These are phyloP conservation scores for Morone saxatilis DNA, from an alignment of 2,113 vertebrate species.

Conservation along the genomic window DNA sequence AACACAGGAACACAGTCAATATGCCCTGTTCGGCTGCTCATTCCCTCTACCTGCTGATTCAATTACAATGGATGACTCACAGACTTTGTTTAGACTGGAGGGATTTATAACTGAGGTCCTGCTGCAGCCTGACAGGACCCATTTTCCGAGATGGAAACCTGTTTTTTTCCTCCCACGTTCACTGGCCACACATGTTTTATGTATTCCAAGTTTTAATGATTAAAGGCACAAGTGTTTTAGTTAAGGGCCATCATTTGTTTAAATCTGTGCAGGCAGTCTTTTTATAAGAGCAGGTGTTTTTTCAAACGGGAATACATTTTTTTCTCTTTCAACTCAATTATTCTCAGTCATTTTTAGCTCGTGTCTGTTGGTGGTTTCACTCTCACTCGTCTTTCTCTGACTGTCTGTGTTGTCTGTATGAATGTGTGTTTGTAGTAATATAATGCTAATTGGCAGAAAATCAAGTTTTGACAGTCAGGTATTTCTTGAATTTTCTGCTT, in stretches of 20 bases:
- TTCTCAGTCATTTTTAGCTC: too few species aligned
- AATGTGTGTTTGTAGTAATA: background rate
- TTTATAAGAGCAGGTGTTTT: conserved; percentile 9
- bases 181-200: background rate
- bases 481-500: background rate
- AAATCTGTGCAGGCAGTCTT: background rate
- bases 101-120: conserved; percentile 45
- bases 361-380: too few species aligned
- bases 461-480: background rate
- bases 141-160: conserved; percentile 20
- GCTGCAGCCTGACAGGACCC: conserved; percentile 33
- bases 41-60: conserved; percentile 66
- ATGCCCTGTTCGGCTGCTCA: conserved; percentile 45
- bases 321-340: too few species aligned
- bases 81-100: conserved; percentile 53
- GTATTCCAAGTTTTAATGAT: background rate
- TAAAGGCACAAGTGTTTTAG: background rate
- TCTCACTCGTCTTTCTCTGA: background rate
- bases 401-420: background rate
- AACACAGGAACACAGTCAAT: conserved; percentile 48
- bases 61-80: conserved; percentile 64
- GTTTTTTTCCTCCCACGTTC: background rate
- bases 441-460: background rate
- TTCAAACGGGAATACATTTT: background rate
- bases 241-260: conserved; percentile 26